These are phyloP conservation scores for Xiphorhynchus elegans DNA, from an alignment of 2,113 vertebrate genomes.

Conservation along the genomic window DNA sequence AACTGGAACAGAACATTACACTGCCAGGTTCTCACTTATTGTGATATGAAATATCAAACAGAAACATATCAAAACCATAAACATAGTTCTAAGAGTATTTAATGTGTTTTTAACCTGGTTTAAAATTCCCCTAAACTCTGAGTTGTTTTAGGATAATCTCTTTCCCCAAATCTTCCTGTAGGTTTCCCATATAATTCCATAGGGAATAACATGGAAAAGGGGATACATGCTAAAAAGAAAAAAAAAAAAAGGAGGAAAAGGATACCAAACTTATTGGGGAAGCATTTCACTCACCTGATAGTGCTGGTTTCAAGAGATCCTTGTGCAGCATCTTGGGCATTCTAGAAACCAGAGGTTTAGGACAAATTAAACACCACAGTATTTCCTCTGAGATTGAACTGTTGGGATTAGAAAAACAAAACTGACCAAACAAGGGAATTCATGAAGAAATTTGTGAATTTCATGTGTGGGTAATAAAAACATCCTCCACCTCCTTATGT, in stretches of 20 bases:
- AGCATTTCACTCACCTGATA: neutral
- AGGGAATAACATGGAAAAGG: neutral
- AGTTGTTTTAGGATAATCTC: neutral
- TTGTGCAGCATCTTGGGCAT: neutral
- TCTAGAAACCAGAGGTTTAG: neutral
- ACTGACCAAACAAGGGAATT: neutral
- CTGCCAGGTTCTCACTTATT: neutral
- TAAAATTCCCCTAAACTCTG: neutral
- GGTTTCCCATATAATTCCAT: neutral
- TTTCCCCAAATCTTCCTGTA: neutral
- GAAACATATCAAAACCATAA: neutral
- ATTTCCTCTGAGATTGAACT: neutral
- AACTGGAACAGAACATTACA: neutral
- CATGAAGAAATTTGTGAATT: neutral
- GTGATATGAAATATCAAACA: neutral
- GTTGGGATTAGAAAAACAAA: neutral
- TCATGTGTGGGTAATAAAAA: neutral
- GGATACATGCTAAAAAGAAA: neutral
- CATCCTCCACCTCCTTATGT: neutral
- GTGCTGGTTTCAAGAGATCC: neutral
- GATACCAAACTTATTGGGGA: neutral
- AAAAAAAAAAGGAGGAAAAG: neutral
- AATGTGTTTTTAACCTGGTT: neutral
- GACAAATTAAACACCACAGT: neutral
- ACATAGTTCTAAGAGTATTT: neutral